Base-by-base conservation (phyloP, 2,113 vertebrate species). In the Varanus komodoensis region DNA sequence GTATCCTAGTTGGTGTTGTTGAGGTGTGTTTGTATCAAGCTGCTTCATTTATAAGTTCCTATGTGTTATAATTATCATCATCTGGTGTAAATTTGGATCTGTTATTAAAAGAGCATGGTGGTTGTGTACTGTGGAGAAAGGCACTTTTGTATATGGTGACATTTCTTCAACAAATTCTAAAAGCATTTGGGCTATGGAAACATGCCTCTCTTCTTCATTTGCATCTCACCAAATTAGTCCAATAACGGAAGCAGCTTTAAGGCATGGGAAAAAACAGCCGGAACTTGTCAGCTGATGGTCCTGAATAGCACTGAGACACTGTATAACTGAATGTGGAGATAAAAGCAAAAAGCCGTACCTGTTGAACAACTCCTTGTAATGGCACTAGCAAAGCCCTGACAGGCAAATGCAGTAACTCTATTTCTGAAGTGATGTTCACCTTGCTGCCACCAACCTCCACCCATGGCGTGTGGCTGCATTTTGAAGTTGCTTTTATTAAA, bases 381-480 rank as follows among this genome's bases (percentile, higher is more conserved):
- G 14, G 4, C 23, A 19, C 4, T 87, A 54, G 61, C 77, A 38
- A 87, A 87, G 38, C 6, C 64, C 44, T 80, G 8, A n/a, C 8
- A 52, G 14, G 79, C 54, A 25, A 57, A 73, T 29, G 71, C 0
- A 69, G 29, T 81, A 52, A 23, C 3, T 89, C 23, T 6, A 48
- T 87, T 74, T 86, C 73, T 15, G 4, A 69, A 0, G 6, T 32
- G 84, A 81, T 85, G 71, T 93, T n/a, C n/a, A 67, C 90, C 75
- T 61, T 61, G 44, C 5, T 15, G 54, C 23, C 61, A 21, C 61
- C 61, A 64, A 1, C 9, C 71, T 64, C 2, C 86, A 71, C 8
- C 29, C 29, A 38, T 64, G 32, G 17, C 32, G 73, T 0, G 4
- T 57, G 78, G 48, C 12, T 73, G 29, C 48, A 21, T 44, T n/a